Base-by-base conservation (phyloP, 2,797 vertebrate species). In the Gambelia wislizenii region DNA sequence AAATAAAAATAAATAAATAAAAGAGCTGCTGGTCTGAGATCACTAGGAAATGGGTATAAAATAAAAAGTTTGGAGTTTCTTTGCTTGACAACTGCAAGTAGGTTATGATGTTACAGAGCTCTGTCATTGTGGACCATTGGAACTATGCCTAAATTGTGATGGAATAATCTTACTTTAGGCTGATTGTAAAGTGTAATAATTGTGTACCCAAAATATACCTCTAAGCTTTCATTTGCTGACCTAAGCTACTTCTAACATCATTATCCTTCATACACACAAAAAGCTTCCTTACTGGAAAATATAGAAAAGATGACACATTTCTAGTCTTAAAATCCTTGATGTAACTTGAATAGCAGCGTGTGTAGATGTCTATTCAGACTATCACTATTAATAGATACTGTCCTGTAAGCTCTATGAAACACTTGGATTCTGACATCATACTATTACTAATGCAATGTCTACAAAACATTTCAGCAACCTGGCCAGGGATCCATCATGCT, bases 181-280 rank as follows among this genome's bases (percentile, higher is more conserved):
- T 44, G 12, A 70, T 67, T 77, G n/a, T 30, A 88, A 77, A 83
- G 27, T 77, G 4, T 77, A 67, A 86, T 49, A 67, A 83, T 30
- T 33, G 30, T 52, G 5, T 52, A 76, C 70, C 59, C 83, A 47
- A 83, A 77, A 77, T 83, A 67, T 47, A 83, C 56, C 47, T 77
- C 61, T 69, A 88, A 88, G 81, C 72, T 85, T 89, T 80, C 69
- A 85, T 89, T 74, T 89, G 27, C 84, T 70, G 86, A 89, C 80
- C 27, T 85, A 77, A 76, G 69, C n/a, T 81, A 82, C 44, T 89
- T 84, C 27, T 81, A 79, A 67, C 25, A 80, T 74, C 14, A 64
- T 74, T 78, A 42, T 79, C 49, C 75, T 36, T 70, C 39, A 30
- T 5, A n/a, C n/a, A n/a, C 12, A 18, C 47, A 80, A 59, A 52